These are phyloP conservation scores for Parotocinclus haroldoi DNA, from an alignment of 2,797 vertebrate species.

Conservation along the genomic window DNA sequence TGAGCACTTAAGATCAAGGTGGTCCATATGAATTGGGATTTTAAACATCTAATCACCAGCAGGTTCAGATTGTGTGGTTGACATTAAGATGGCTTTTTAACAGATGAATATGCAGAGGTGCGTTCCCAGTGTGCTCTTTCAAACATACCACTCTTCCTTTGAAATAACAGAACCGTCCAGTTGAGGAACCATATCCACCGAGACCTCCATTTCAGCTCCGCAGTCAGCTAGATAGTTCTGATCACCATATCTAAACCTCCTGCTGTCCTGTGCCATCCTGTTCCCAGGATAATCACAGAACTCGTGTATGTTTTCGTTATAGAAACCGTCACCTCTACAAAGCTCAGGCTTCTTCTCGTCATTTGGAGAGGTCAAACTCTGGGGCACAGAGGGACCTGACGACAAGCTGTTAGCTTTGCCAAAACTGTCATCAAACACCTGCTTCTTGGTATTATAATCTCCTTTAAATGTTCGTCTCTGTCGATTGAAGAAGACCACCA, in stretches of 20 bases:
- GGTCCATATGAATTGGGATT: no score
- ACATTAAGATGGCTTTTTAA: no score
- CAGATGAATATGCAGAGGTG: slow-evolving; percentile 10
- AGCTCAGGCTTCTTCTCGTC: slow-evolving; percentile 79
- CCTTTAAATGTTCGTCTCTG: slow-evolving; percentile 83
- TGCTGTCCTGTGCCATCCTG: slow-evolving; percentile 75
- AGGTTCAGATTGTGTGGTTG: no score
- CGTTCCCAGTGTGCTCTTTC: slow-evolving; percentile 39
- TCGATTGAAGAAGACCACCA: slow-evolving; percentile 74
- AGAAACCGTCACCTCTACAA: slow-evolving; percentile 68
- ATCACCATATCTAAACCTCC: slow-evolving; percentile 68
- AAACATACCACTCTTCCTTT: slow-evolving; percentile 91
- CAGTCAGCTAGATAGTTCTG: slow-evolving; percentile 80
- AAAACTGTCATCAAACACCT: slow-evolving; percentile 81
- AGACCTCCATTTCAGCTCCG: slow-evolving; percentile 79
- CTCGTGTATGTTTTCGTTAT: slow-evolving; percentile 74
- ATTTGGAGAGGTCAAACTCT: slow-evolving; percentile 74
- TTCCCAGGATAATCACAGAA: slow-evolving; percentile 62
- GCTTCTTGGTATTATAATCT: slow-evolving; percentile 85
- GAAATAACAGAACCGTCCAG: slow-evolving; percentile 84
- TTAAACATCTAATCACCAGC: no score
- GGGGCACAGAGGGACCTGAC: slow-evolving; percentile 72
- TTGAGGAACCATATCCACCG: slow-evolving; percentile 84
- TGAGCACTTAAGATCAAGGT: no score
- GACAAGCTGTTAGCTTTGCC: slow-evolving; percentile 73